These are phyloP conservation scores for Chamaetylas fuelleborni DNA, from an alignment of 2,113 vertebrate species.

Conservation along the genomic window DNA sequence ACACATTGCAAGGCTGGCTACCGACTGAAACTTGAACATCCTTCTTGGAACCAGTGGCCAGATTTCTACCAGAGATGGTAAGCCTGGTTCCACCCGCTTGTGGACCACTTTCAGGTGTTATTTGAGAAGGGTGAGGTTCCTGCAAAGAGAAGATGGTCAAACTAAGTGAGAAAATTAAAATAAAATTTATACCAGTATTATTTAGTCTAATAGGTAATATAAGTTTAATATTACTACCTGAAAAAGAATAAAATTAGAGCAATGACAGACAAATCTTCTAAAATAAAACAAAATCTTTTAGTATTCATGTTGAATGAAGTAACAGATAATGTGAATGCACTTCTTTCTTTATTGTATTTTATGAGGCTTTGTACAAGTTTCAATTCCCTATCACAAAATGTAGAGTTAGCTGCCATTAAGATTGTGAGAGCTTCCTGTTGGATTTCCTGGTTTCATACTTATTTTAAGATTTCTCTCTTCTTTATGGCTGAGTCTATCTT, in stretches of 20 bases:
- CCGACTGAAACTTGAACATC: conserved; percentile 81
- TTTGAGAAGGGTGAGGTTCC: conserved; percentile 76
- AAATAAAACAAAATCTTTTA: neutral
- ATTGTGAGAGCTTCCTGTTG: neutral
- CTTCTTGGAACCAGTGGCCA: conserved; percentile 85
- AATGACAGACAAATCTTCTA: neutral
- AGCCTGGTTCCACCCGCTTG: conserved; percentile 86
- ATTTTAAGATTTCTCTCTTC: neutral
- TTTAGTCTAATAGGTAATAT: neutral
- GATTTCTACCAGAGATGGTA: conserved; percentile 80
- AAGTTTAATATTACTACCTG: neutral
- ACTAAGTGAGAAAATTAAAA: neutral
- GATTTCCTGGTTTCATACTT: neutral
- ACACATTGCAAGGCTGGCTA: conserved; percentile 84
- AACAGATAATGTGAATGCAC: neutral
- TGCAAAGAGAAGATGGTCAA: conserved; percentile 41
- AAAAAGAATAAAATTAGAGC: neutral
- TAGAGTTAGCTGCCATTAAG: neutral
- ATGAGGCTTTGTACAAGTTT: neutral
- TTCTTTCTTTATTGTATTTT: neutral
- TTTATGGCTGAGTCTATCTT: neutral
- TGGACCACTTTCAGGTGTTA: conserved; percentile 81
- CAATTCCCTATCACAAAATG: neutral
- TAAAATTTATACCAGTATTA: neutral
- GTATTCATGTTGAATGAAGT: neutral